These are phyloP conservation scores for Clarias platycephalus DNA, from an alignment of 2,797 vertebrate species.

Conservation along the genomic window DNA sequence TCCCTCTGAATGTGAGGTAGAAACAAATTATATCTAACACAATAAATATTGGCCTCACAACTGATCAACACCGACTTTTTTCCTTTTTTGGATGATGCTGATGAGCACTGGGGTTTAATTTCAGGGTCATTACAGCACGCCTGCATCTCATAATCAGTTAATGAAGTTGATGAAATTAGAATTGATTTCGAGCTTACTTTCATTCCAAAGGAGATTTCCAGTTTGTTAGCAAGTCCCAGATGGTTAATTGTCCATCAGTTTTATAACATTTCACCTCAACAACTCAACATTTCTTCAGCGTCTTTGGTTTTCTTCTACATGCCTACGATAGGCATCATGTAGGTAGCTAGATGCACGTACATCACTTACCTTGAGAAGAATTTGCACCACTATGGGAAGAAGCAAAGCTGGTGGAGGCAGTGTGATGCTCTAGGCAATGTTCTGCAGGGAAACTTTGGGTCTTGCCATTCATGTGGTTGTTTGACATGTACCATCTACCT, in stretches of 20 bases:
- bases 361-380: no score
- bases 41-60: neutral
- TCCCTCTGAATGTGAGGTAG: neutral
- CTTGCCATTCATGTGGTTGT: no score
- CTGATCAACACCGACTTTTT: neutral
- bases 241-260: constrained; percentile 4
- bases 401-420: no score
- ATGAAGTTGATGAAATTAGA: constrained; percentile 27
- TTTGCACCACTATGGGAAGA: no score
- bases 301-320: neutral
- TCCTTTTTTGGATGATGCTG: neutral
- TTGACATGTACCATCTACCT: no score
- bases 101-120: constrained; percentile 8
- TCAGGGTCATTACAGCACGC: constrained; percentile 15
- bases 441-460: no score
- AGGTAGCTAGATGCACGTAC: no score
- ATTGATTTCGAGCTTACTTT: constrained; percentile 18
- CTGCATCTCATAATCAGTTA: constrained; percentile 18
- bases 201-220: constrained; percentile 16
- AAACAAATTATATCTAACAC: neutral
- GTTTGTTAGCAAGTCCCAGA: constrained; percentile 8
- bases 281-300: neutral
- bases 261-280: neutral
- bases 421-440: no score
- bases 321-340: neutral